These are phyloP conservation scores for Hirtodrosophila confusa DNA, from an alignment of 2,888 invertebrate species.

Conservation along the genomic window DNA sequence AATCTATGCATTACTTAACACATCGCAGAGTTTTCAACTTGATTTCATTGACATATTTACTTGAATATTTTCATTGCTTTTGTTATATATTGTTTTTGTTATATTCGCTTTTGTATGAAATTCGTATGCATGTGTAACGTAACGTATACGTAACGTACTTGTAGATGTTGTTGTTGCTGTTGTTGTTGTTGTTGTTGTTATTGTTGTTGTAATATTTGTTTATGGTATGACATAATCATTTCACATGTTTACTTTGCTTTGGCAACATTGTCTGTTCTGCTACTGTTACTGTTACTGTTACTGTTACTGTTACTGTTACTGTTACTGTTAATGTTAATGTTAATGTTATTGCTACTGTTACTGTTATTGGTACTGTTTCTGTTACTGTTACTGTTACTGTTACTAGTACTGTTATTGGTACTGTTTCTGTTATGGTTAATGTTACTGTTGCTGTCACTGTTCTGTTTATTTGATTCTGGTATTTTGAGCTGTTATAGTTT, in stretches of 20 bases:
- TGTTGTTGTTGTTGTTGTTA: slow-evolving; percentile 5
- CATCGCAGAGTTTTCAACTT: slow-evolving; percentile 11
- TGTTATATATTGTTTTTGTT: background rate
- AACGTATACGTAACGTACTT: slow-evolving; percentile 47
- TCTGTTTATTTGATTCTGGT: slow-evolving; percentile 41
- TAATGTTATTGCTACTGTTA: slow-evolving; percentile 17
- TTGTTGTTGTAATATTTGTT: slow-evolving; percentile 4
- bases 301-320: slow-evolving; percentile 20
- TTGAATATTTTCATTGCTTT: slow-evolving; percentile 6
- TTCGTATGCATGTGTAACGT: slow-evolving; percentile 51
- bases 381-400: slow-evolving; percentile 26
- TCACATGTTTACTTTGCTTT: slow-evolving; percentile 19
- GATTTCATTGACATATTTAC: slow-evolving; percentile 2
- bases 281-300: slow-evolving; percentile 25
- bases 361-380: slow-evolving; percentile 29
- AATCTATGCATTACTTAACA: slow-evolving; percentile 16
- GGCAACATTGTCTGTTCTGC: slow-evolving; percentile 40
- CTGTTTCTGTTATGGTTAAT: slow-evolving; percentile 14
- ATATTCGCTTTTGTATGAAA: slow-evolving; percentile 14
- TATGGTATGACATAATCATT: slow-evolving; percentile 21
- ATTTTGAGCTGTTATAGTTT: slow-evolving; percentile 22
- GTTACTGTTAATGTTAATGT: slow-evolving; percentile 18
- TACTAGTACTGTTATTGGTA: slow-evolving; percentile 20
- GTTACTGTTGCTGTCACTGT: slow-evolving; percentile 29
- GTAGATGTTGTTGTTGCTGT: slow-evolving; percentile 21